Conservation (phyloP, 2,113 vertebrate genomes). For the Lepisosteus oculatus region DNA sequence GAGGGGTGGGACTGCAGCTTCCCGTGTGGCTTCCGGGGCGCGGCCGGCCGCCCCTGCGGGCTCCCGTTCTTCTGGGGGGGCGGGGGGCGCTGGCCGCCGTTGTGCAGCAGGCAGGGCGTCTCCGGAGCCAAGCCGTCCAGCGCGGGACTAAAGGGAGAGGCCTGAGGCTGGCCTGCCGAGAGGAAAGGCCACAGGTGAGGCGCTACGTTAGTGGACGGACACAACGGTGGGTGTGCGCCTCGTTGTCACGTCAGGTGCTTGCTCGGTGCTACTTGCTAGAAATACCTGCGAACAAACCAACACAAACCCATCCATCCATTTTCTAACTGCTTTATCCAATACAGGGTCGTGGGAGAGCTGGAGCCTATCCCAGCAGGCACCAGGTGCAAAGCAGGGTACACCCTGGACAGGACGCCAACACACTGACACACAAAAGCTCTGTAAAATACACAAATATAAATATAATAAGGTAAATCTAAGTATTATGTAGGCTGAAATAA, state of each 20-base stretch:
- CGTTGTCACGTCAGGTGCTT: too few species aligned
- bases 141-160: constrained; percentile 44
- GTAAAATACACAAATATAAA: background rate
- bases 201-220: too few species aligned
- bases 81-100: constrained; percentile 57
- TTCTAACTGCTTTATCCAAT: too few species aligned
- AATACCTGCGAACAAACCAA: too few species aligned
- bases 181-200: background rate
- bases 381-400: too few species aligned
- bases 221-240: too few species aligned
- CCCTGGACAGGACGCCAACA: too few species aligned
- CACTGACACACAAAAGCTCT: too few species aligned
- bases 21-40: constrained; percentile 63
- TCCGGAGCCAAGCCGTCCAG: constrained; percentile 43
- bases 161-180: constrained; percentile 60
- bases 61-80: constrained; percentile 46
- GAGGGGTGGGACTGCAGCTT: constrained; percentile 84
- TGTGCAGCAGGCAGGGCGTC: constrained; percentile 52
- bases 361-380: too few species aligned
- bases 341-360: too few species aligned
- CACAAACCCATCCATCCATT: too few species aligned
- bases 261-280: too few species aligned
- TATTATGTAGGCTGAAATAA: background rate
- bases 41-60: constrained; percentile 50
- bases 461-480: background rate